These are phyloP conservation scores for Parapsyche elsis DNA, from an alignment of 1,140 invertebrate species.

Conservation along the genomic window DNA sequence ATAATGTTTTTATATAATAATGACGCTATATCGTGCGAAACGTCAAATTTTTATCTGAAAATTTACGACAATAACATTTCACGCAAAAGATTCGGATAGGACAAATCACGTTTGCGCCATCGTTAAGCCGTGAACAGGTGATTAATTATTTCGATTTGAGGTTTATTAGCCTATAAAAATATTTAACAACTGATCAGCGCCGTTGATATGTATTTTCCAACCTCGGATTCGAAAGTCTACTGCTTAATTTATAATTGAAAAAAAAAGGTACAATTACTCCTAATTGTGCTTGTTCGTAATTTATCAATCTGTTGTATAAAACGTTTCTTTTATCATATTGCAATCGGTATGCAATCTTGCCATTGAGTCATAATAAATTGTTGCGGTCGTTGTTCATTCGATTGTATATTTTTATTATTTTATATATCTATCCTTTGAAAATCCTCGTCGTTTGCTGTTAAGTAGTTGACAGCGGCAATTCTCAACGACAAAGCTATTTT, in stretches of 20 bases:
- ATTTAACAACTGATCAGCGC: not conserved
- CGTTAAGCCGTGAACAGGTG: not conserved
- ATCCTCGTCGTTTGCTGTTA: not conserved
- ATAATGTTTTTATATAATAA: not conserved
- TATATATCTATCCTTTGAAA: slow-evolving; percentile 8
- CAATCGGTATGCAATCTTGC: not conserved
- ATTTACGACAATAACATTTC: not conserved
- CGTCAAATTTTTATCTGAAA: not conserved
- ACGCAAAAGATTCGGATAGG: not conserved
- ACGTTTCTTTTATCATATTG: not conserved
- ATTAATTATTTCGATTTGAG: slow-evolving; percentile 17
- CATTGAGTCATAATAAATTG: slow-evolving; percentile 18
- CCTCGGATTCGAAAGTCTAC: not conserved
- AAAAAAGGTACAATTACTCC: not conserved
- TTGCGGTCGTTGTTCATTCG: not conserved
- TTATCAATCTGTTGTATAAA: not conserved
- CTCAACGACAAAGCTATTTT: slow-evolving; percentile 15
- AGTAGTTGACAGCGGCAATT: slow-evolving; percentile 26
- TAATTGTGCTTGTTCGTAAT: not conserved
- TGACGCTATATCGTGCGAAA: not conserved
- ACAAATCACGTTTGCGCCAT: not conserved
- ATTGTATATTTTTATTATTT: slow-evolving; percentile 7
- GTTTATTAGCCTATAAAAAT: slow-evolving; percentile 18
- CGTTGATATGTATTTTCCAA: not conserved
- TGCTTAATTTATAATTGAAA: not conserved